Evolutionary conservation across 2,797 vertebrate genomes (phyloP), one percentile per base, ranked within the genome.

Genomic region (Pteronotus mesoamericanus): DNA sequence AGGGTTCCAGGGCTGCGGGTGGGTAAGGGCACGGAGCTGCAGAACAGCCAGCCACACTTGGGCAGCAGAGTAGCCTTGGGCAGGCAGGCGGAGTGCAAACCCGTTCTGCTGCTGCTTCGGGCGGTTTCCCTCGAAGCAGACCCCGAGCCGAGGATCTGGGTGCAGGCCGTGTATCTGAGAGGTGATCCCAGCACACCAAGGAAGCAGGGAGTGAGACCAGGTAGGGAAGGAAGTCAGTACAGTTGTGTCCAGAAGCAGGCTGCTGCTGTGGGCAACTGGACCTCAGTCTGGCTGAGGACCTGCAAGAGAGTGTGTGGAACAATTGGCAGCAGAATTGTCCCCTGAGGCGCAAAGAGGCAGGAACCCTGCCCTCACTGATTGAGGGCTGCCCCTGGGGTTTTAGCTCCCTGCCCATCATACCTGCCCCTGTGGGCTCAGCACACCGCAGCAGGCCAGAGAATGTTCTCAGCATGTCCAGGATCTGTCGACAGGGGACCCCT

Each of bases 251-350:
- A 3, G 0, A 19, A 71, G 34, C 4, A 29, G 8, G 24, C 15
- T 26, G 39, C 68, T 29, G 46, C 16, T 37, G 9, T 16, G 34
- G 61, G 37, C 46, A 72, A 32, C 85, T 46, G 34, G 46, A 44
- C 69, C 26, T 86, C 74, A 66, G 18, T 26, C 24, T 22, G 18
- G 6, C 42, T 7, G 26, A 6, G 48, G 74, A 66, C 19, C 29
- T 8, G 5, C 0, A 1, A 74, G 5, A 37, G 19, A 6, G 6
- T 3, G 6, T 29, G 22, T 3, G 8, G 21, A 42, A 24, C 0
- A 26, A 61, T 0, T 32, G 69, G 37, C 1, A 24, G n/a, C 55
- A 32, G 29, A 55, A 29, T 15, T 22, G 42, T 80, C 57, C 42
- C 68, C 11, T 12, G 34, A 59, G 5, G 24, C 57, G 12, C 1